These are phyloP conservation scores for Eilema caniola DNA, from an alignment of 2,888 invertebrate genomes.

Conservation along the genomic window DNA sequence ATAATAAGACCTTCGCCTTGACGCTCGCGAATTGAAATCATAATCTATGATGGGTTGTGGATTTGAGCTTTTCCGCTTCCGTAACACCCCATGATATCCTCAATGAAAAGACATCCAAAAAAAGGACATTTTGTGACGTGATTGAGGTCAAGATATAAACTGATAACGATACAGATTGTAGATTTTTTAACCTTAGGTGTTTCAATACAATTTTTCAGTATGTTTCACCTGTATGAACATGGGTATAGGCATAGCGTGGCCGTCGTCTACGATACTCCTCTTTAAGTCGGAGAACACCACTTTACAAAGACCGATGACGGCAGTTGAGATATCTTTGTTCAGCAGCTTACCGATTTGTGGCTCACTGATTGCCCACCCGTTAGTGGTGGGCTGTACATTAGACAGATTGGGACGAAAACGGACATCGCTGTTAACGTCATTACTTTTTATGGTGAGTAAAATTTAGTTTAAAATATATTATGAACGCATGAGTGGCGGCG, in stretches of 20 bases:
- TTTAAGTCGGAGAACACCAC: slow-evolving; percentile 70
- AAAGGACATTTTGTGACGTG: too few species aligned
- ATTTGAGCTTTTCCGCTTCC: too few species aligned
- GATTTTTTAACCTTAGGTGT: too few species aligned
- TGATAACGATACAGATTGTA: too few species aligned
- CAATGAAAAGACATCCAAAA: too few species aligned
- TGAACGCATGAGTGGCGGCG: too few species aligned
- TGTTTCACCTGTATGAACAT: slow-evolving; percentile 64
- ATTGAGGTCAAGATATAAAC: too few species aligned
- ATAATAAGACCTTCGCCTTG: too few species aligned
- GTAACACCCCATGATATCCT: too few species aligned
- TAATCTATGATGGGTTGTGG: too few species aligned
- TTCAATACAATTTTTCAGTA: slow-evolving; percentile 58
- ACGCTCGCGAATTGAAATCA: too few species aligned
- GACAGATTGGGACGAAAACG: slow-evolving; percentile 69
- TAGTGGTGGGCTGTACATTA: slow-evolving; percentile 53
- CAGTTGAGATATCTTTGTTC: slow-evolving; percentile 65
- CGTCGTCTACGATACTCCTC: slow-evolving; percentile 67
- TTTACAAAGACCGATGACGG: slow-evolving; percentile 67
- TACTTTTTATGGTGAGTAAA: slow-evolving; percentile 63
- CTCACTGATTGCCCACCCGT: slow-evolving; percentile 59
- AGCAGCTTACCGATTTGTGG: slow-evolving; percentile 63
- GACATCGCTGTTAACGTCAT: slow-evolving; percentile 52
- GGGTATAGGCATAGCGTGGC: slow-evolving; percentile 72
- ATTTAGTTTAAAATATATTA: not conserved